phyloP scores from a whole-genome alignment of 1,140 invertebrate genomes.

The Pantala flavescens region DNA sequence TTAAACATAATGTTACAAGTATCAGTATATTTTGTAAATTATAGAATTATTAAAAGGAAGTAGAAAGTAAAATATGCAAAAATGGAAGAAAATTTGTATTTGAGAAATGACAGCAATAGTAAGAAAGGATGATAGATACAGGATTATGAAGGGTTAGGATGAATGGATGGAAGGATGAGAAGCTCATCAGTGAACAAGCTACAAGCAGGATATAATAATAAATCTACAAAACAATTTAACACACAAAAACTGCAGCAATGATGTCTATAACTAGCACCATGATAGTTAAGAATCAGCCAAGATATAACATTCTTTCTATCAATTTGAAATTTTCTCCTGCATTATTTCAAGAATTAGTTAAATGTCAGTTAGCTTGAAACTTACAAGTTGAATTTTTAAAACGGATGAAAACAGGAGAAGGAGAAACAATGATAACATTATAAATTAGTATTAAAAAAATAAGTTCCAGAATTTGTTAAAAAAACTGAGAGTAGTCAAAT shows the following conservation, averaged over 20 bases:
- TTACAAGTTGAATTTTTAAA: neutral
- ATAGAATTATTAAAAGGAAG: neutral
- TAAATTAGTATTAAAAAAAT: too few relatives aligned
- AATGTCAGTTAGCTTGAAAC: neutral
- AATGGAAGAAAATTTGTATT: neutral
- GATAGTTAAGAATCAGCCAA: neutral
- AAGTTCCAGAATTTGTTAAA: too few relatives aligned
- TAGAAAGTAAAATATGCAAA: neutral
- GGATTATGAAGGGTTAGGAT: neutral
- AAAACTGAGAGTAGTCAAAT: too few relatives aligned
- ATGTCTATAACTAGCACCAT: too few relatives aligned
- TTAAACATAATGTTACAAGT: too few relatives aligned
- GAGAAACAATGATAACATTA: too few relatives aligned
- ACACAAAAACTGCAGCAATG: neutral
- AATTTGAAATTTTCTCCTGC: neutral
- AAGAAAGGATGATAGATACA: neutral
- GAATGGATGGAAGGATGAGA: slow-evolving; percentile 3
- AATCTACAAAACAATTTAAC: slow-evolving; percentile 1
- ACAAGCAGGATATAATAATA: neutral
- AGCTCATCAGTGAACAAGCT: neutral
- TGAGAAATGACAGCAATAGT: neutral
- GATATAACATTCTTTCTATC: neutral
- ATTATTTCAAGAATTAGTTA: neutral
- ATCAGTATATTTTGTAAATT: neutral
- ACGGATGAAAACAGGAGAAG: too few relatives aligned